Conservation (phyloP, 2,797 vertebrate species). For the Tenualosa ilisha region DNA sequence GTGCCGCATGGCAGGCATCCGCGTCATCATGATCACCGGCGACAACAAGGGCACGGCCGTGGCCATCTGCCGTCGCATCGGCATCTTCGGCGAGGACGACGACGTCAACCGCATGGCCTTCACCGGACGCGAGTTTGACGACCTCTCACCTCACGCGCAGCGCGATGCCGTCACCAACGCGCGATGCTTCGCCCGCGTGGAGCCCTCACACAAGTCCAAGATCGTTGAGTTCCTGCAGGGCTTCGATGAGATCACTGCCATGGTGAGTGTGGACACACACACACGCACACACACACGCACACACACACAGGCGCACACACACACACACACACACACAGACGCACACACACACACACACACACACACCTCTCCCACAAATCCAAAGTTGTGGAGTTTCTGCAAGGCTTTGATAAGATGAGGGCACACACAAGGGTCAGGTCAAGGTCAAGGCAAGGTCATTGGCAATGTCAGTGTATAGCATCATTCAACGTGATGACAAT, state of each 20-base stretch:
- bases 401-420: no score
- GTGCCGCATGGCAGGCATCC: slow-evolving; percentile 91
- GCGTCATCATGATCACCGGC: slow-evolving; percentile 98
- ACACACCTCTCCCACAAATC: no score
- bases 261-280: slow-evolving; percentile 72
- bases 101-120: slow-evolving; percentile 87
- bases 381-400: no score
- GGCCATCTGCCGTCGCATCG: slow-evolving; percentile 95
- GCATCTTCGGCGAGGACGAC: slow-evolving; percentile 90
- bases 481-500: no score
- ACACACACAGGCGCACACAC: no score
- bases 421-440: no score
- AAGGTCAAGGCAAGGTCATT: no score
- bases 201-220: slow-evolving; percentile 98
- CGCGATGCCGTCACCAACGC: slow-evolving; percentile 86
- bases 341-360: no score
- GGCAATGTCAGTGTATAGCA: neutral
- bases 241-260: slow-evolving; percentile 96
- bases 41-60: slow-evolving; percentile 98
- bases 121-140: slow-evolving; percentile 95
- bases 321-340: no score
- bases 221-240: slow-evolving; percentile 95
- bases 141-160: slow-evolving; percentile 81
- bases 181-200: slow-evolving; percentile 93
- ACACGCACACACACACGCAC: no score